phyloP scores from a whole-genome alignment of 2,888 invertebrate genomes.

The Drosophila lacicola region DNA sequence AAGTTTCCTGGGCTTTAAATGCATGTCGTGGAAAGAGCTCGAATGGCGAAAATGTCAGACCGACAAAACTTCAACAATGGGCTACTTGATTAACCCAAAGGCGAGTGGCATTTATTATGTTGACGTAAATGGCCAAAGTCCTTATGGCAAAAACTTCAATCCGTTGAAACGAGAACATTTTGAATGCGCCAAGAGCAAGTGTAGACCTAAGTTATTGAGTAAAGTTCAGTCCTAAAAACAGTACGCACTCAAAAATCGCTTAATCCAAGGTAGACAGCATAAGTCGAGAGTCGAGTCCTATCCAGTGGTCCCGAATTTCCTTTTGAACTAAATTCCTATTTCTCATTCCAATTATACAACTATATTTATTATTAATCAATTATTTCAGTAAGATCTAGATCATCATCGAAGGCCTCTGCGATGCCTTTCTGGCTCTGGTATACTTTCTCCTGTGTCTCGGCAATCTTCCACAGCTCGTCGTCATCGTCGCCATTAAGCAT shows the following conservation, averaged over 20 bases:
- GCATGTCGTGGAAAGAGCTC: conserved; percentile 71
- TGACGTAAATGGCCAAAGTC: conserved; percentile 69
- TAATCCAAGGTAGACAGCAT: no score
- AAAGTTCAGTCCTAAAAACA: not conserved
- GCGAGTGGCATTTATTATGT: conserved; percentile 81
- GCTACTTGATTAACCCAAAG: conserved; percentile 63
- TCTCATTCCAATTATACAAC: not conserved
- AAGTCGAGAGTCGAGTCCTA: no score
- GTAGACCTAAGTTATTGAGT: not conserved
- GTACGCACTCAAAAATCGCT: no score
- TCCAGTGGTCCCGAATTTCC: not conserved
- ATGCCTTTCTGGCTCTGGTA: conserved; percentile 75
- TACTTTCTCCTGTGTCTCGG: conserved; percentile 81
- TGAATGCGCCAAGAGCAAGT: conserved; percentile 17
- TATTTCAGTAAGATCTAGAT: conserved; percentile 82
- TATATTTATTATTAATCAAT: conserved; percentile 46
- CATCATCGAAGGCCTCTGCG: conserved; percentile 81
- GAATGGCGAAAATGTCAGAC: conserved; percentile 58
- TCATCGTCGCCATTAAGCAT: conserved; percentile 81
- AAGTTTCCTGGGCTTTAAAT: conserved; percentile 74
- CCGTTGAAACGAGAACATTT: not conserved
- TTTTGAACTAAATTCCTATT: not conserved
- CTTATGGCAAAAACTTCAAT: conserved; percentile 67
- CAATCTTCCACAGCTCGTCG: conserved; percentile 84
- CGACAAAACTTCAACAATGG: conserved; percentile 69